Base-by-base conservation (phyloP, 2,797 vertebrate genomes). In the Paedocypris micromegethes region DNA sequence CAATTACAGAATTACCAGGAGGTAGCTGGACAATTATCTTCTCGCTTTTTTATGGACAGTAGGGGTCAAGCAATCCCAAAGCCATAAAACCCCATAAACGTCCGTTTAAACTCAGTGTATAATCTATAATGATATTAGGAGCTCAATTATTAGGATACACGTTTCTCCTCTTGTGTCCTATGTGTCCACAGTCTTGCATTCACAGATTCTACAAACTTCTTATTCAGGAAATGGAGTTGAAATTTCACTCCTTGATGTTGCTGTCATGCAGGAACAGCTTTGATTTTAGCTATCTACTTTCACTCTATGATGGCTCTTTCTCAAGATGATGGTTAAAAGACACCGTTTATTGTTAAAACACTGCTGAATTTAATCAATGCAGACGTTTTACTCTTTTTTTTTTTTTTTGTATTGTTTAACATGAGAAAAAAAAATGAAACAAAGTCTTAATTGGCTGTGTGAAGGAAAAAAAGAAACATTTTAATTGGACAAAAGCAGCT, bases 101-200 rank as follows among this genome's bases (percentile, higher is more conserved):
- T 80, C 78, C 80, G 86, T 86, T 83, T 81, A 83, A 83, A 90
- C 91, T 90, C 88, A 89, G 87, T 77, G 88, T 83, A 82, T 86
- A 91, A 91, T 93, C 91, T 80, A 90, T 91, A 84, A 82, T 79
- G 80, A 87, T 83, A 86, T 86, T 82, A 82, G 86, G 80, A 51
- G 39, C 68, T 73, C 72, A 72, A 80, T 68, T 75, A 67, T 51
- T 75, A 75, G 82, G 89, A 90, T 90, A 90, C 82, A 87, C 81
- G 23, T 23, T 23, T 23, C 23, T 23, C 23, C 23, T 23, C 23
- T 23, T 23, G 23, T 23, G 23, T 23, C 23, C 23, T 23, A 23
- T 23, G 23, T 23, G 23, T 23, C 23, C 23, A 23, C 23, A 23
- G 23, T 23, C 23, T 23, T 23, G 23, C 23, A 23, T 23, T 23